These are phyloP conservation scores for Tinea pellionella DNA, from an alignment of 2,888 invertebrate genomes.

Conservation along the genomic window DNA sequence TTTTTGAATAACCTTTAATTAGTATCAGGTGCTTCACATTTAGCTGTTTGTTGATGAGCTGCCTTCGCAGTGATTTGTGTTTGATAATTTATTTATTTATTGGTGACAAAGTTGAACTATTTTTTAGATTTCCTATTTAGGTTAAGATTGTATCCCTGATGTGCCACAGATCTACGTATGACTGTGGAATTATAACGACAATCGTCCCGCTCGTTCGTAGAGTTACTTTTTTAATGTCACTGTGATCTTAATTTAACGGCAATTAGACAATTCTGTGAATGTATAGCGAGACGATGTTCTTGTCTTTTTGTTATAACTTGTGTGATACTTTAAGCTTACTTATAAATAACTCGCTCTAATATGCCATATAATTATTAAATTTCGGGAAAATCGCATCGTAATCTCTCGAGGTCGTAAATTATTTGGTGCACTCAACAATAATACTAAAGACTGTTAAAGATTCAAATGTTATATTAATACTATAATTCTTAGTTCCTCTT, in stretches of 20 bases:
- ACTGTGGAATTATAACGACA: constrained; percentile 64
- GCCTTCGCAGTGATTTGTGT: neutral
- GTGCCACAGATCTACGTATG: constrained; percentile 48
- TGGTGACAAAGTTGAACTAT: neutral
- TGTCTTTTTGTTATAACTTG: constrained; percentile 47
- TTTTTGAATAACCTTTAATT: neutral
- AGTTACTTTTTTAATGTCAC: constrained; percentile 59
- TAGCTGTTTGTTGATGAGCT: neutral
- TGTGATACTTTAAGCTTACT: constrained; percentile 33
- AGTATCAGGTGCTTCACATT: neutral
- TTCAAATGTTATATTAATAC: constrained; percentile 32
- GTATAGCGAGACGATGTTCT: constrained; percentile 45
- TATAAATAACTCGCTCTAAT: neutral
- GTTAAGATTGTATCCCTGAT: constrained; percentile 30
- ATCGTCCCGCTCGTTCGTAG: constrained; percentile 55
- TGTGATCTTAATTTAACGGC: constrained; percentile 69
- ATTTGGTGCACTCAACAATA: constrained; percentile 15
- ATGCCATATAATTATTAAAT: neutral
- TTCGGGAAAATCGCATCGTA: neutral
- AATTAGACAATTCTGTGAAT: constrained; percentile 61
- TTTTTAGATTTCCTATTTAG: neutral
- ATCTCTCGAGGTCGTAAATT: neutral
- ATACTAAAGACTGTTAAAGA: constrained; percentile 26
- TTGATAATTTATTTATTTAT: neutral
- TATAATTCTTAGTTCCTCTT: constrained; percentile 62